Evolutionary conservation across 2,888 invertebrate species (phyloP).

Genomic region (Orthosia cruda): DNA sequence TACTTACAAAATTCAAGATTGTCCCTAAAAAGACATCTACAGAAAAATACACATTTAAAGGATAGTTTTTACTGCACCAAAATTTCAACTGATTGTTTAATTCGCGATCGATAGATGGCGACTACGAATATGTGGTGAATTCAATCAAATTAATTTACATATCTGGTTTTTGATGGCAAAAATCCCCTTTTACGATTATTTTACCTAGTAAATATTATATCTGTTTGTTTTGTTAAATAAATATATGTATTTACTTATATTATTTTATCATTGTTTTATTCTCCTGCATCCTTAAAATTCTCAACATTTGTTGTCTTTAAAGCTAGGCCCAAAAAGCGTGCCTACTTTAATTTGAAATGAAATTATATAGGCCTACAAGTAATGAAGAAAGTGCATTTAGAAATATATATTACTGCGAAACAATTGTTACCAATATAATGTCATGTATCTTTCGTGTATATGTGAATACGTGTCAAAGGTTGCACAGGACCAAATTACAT

Average conservation of each 20-base stretch:
- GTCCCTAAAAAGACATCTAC: neutral
- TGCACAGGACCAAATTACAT: constrained; percentile 71
- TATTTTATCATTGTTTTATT: constrained; percentile 29
- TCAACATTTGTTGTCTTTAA: neutral
- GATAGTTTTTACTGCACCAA: neutral
- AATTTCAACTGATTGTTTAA: neutral
- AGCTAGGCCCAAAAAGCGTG: neutral
- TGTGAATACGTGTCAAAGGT: constrained; percentile 78
- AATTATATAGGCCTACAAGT: constrained; percentile 9
- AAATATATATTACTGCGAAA: constrained; percentile 32
- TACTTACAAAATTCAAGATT: neutral
- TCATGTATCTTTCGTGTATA: constrained; percentile 37
- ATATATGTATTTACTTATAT: constrained; percentile 41
- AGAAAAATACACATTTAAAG: neutral
- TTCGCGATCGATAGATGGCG: constrained; percentile 12
- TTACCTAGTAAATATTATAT: constrained; percentile 6
- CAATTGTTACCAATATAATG: constrained; percentile 31
- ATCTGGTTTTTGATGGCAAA: neutral
- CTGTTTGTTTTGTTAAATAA: constrained; percentile 25
- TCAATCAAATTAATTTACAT: neutral
- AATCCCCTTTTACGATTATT: neutral
- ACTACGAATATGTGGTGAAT: constrained; percentile 2
- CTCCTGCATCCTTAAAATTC: too few relatives aligned
- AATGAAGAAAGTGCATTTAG: constrained; percentile 28
- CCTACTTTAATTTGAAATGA: neutral